Conservation (phyloP, 1,140 invertebrate species). For the Achroia grisella region DNA sequence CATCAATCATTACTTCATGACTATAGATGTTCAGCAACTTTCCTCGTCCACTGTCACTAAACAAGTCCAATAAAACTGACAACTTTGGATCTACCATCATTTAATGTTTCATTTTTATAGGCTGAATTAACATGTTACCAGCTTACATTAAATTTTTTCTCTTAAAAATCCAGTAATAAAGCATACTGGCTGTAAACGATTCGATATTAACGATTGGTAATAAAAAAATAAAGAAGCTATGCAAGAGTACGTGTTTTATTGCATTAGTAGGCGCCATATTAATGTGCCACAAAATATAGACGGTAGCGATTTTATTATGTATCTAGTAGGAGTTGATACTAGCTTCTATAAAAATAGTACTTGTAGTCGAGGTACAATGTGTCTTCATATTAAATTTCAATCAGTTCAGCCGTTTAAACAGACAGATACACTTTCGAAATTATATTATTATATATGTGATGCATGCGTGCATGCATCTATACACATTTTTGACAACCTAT, state of each 20-base stretch:
- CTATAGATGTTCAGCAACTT: too few species aligned
- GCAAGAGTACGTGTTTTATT: conserved; percentile 45
- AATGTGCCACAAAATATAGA: conserved; percentile 1
- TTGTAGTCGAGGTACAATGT: too few species aligned
- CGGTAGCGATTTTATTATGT: neutral
- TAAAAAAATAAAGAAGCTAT: conserved; percentile 58
- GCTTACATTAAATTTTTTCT: conserved; percentile 34
- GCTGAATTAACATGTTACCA: conserved; percentile 58
- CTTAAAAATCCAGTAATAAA: conserved; percentile 39
- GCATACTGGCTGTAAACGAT: conserved; percentile 46
- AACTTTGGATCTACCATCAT: neutral
- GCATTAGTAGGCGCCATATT: conserved; percentile 40
- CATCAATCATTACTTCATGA: too few species aligned
- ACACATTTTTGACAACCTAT: too few species aligned
- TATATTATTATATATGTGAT: too few species aligned
- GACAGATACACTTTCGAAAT: too few species aligned
- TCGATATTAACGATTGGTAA: conserved; percentile 60
- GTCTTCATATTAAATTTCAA: too few species aligned
- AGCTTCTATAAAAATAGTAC: too few species aligned
- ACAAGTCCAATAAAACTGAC: conserved; percentile 5
- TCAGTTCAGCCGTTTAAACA: too few species aligned
- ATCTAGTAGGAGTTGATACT: too few species aligned
- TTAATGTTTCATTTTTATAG: conserved; percentile 44
- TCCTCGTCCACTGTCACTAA: too few species aligned
- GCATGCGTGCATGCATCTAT: too few species aligned